Base-by-base conservation (phyloP, 1,140 invertebrate species). In the Drosophila pectinifera region DNA sequence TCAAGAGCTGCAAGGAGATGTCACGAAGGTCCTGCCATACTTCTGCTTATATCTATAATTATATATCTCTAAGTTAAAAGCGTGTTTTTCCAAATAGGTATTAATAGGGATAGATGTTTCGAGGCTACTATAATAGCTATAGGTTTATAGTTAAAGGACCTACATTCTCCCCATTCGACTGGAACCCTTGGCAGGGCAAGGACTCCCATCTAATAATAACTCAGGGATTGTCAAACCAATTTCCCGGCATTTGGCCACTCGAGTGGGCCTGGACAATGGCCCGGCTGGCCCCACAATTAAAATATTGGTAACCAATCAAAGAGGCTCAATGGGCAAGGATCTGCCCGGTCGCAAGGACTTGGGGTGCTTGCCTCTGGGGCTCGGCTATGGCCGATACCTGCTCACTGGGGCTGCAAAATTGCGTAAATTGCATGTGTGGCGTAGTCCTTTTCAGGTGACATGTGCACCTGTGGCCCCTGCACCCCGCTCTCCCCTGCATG, bases 261-360 rank as follows among this genome's bases (percentile, higher is more conserved):
- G 48, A 34, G 54, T 78, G 75, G 42, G 75, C 24, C 22, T 39
- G 57, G 41, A 74, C 59, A 81, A 75, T 63, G 67, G 31, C 55
- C 57, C 26, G 53, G 46, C 16, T 62, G 69, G 54, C 31, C 73
- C 20, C 64, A 81, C 86, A 85, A 85, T 85, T 85, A 86, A 80
- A 86, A 81, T 86, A 85, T 85, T 85, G 82, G 68, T 86, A 81
- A 85, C 82, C 82, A 85, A 85, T 85, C 81, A 85, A 78, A 70
- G 81, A 69, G 70, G 59, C 64, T 80, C 68, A 85, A 80, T 78
- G 59, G 48, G 16, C 11, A 22, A 36, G 48, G 24, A 28, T 38
- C 43, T 22, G 26, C 10, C n/a, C 20, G 5, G 26, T 6, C 4
- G 26, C 26, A 26, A 26, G 31, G 42, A 31, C 13, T 58, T 20